These are phyloP conservation scores for Lacerta agilis DNA, from an alignment of 2,797 vertebrate genomes.

Conservation along the genomic window DNA sequence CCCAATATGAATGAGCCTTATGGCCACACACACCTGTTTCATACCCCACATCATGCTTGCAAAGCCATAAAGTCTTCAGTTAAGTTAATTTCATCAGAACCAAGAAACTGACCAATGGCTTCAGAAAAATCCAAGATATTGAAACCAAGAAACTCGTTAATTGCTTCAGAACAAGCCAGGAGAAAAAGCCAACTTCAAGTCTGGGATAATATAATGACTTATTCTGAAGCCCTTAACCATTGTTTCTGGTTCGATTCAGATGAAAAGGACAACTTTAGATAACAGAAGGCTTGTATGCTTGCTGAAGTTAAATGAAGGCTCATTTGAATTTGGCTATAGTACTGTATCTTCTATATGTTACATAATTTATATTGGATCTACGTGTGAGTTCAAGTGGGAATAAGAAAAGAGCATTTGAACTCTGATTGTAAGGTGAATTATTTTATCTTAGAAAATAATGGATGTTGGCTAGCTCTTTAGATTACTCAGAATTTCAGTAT, in stretches of 20 bases:
- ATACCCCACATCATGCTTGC: too few relatives aligned
- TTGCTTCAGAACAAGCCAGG: too few relatives aligned
- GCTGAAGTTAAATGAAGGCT: not conserved
- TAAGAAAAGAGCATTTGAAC: conserved; percentile 50
- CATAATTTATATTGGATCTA: conserved; percentile 47
- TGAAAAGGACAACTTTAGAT: not conserved
- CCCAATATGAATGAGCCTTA: too few relatives aligned
- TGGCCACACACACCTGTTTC: not conserved
- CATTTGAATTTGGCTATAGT: not conserved
- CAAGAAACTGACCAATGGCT: not conserved
- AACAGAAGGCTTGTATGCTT: not conserved
- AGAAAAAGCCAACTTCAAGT: not conserved
- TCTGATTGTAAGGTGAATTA: conserved; percentile 18
- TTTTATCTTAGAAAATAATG: conserved; percentile 31
- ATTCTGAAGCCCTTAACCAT: not conserved
- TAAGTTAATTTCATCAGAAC: not conserved
- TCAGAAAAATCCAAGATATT: not conserved
- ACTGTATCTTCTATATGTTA: conserved; percentile 13
- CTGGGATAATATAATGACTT: not conserved
- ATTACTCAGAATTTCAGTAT: conserved; percentile 1
- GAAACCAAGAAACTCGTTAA: too few relatives aligned
- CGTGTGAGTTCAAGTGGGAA: conserved; percentile 30
- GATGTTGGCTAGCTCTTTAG: not conserved
- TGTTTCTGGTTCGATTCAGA: not conserved
- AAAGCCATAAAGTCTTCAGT: not conserved